These are phyloP conservation scores for Gymnocephalus cernua DNA, from an alignment of 2,113 vertebrate genomes.

Conservation along the genomic window DNA sequence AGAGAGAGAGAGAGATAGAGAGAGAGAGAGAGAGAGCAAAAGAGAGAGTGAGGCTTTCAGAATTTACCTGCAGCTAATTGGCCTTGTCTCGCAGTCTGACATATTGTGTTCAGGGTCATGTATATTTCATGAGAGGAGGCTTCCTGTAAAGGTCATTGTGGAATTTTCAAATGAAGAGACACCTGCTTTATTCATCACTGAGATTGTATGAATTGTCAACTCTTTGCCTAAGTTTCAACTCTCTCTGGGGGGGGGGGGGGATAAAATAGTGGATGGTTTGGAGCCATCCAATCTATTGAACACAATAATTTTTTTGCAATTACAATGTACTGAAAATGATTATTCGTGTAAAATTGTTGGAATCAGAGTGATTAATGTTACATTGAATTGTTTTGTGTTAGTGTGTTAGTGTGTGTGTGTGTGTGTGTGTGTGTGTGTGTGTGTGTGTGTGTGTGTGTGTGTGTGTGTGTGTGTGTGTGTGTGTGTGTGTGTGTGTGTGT, in stretches of 20 bases:
- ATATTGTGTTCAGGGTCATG: slow-evolving; percentile 79
- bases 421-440: neutral
- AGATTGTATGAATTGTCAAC: slow-evolving; percentile 72
- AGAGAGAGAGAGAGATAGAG: too few relatives aligned
- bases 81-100: slow-evolving; percentile 73
- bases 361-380: slow-evolving; percentile 23
- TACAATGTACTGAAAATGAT: slow-evolving; percentile 33
- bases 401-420: neutral
- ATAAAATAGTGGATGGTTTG: slow-evolving; percentile 19
- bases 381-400: slow-evolving; percentile 7
- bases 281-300: slow-evolving; percentile 15
- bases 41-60: slow-evolving; percentile 45
- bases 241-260: slow-evolving; percentile 19
- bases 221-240: slow-evolving; percentile 62
- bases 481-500: slow-evolving; percentile 21
- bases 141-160: slow-evolving; percentile 80
- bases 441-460: slow-evolving; percentile 5
- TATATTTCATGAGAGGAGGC: slow-evolving; percentile 80
- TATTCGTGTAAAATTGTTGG: slow-evolving; percentile 17
- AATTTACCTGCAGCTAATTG: slow-evolving; percentile 81
- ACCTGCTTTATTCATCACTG: slow-evolving; percentile 77
- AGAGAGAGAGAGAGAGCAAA: neutral
- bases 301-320: slow-evolving; percentile 16
- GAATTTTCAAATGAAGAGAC: slow-evolving; percentile 77
- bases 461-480: slow-evolving; percentile 8